Base-by-base conservation (phyloP, 1,140 invertebrate species). In the Drosophila lacertosa region DNA sequence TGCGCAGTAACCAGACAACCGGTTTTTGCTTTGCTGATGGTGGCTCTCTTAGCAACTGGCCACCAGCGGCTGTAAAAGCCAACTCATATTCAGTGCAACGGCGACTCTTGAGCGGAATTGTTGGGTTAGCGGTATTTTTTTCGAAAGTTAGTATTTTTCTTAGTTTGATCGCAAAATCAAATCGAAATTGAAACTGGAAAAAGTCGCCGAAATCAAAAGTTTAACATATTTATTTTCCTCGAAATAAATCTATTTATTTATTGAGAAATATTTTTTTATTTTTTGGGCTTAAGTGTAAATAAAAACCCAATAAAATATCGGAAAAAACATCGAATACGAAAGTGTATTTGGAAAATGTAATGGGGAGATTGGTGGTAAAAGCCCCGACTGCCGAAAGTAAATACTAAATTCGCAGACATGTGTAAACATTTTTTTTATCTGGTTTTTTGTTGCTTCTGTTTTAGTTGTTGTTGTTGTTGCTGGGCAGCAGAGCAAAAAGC, bases 61-160 rank as follows among this genome's bases (percentile, higher is more conserved):
- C 47, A 51, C 50, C 40, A 29, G 16, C 26, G 39, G 20, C 64
- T 74, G 72, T 59, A 44, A 48, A 54, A 22, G 50, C 58, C 39
- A 74, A 75, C 75, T 58, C 59, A 54, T 68, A 83, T 77, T 90
- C 74, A 90, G 89, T 90, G 78, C 81, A 90, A 78, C 89, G 84
- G 75, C 84, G 75, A 89, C 89, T 90, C 84, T 90, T 77, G 84
- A 89, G 90, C 89, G 84, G 89, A 80, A 88, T 76, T 90, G 89
- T 90, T 89, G 81, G 89, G 62, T 72, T 68, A 60, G 64, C 78
- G 82, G 67, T 47, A 58, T 47, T 40, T 33, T 20, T 35, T 20
- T 2, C 51, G 6, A 24, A 15, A 16, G n/a, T 16, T 60, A 26
- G 35, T 59, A 50, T 57, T 50, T 29, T 26, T 68, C 9, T 35